Conservation (phyloP, 2,797 vertebrate species). For the Malacoctenus gilli region DNA sequence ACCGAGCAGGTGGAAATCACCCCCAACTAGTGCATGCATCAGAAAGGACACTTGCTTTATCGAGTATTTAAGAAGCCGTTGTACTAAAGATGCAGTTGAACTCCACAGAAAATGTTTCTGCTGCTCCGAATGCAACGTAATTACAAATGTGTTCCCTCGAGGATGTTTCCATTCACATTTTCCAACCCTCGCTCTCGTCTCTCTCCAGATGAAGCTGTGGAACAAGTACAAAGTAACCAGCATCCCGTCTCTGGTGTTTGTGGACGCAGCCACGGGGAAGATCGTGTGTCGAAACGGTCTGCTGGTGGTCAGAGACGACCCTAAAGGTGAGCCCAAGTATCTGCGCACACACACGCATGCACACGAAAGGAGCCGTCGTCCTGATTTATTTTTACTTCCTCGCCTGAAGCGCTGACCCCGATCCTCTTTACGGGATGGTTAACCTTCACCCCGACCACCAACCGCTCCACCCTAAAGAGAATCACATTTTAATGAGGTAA, state of each 20-base stretch:
- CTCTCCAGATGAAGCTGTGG: constrained; percentile 93
- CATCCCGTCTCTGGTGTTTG: constrained; percentile 97
- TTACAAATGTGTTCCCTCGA: neutral
- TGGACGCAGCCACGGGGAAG: constrained; percentile 91
- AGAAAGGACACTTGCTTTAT: constrained; percentile 38
- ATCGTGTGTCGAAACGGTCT: constrained; percentile 96
- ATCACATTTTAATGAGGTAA: constrained; percentile 15
- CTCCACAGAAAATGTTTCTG: too few relatives aligned
- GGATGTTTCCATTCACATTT: constrained; percentile 9
- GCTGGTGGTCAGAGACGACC: constrained; percentile 95
- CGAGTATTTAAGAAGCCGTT: constrained; percentile 5
- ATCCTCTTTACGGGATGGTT: constrained; percentile 31
- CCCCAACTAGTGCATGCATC: constrained; percentile 30
- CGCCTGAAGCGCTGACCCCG: constrained; percentile 28
- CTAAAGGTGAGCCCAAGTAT: constrained; percentile 86
- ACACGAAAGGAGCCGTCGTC: constrained; percentile 9
- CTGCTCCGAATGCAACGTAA: constrained; percentile 8
- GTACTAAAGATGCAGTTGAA: neutral
- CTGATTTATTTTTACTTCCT: constrained; percentile 16
- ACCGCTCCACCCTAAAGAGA: constrained; percentile 25
- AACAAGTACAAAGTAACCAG: constrained; percentile 99
- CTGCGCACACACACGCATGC: too few relatives aligned
- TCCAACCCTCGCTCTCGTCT: constrained; percentile 12
- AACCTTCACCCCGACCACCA: constrained; percentile 33
- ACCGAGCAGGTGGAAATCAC: constrained; percentile 13